A percentile compares a stretch with the other conserved stretches of the same genome.
Conservation (phyloP, 2,113 vertebrate species). For the Rhinolophus sinicus region DNA sequence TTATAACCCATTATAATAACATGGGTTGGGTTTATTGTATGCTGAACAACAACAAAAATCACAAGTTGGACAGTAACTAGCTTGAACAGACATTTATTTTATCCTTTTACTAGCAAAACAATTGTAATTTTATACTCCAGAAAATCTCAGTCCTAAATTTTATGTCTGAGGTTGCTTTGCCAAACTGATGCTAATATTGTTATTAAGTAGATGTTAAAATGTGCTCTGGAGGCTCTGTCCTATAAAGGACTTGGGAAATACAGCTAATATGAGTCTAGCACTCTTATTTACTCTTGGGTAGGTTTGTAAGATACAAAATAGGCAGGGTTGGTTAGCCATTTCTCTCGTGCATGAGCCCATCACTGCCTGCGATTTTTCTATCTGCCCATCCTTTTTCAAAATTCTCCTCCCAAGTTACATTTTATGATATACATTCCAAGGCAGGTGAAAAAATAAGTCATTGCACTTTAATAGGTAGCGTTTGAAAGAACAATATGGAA, state of each 20-base stretch:
- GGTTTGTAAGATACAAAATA: neutral
- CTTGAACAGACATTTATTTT: slow-evolving; percentile 85
- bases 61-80: slow-evolving; percentile 82
- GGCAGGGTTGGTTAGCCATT: slow-evolving; percentile 43
- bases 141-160: slow-evolving; percentile 83
- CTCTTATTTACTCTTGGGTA: neutral
- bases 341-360: neutral
- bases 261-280: slow-evolving; percentile 62
- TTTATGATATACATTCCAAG: neutral
- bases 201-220: slow-evolving; percentile 80
- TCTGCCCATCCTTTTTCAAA: neutral
- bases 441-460: neutral
- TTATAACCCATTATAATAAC: slow-evolving; percentile 83
- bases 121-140: slow-evolving; percentile 83
- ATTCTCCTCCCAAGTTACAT: neutral
- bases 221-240: slow-evolving; percentile 70
- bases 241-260: slow-evolving; percentile 69
- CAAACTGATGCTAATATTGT: slow-evolving; percentile 80
- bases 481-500: neutral
- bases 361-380: neutral
- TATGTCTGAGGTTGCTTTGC: slow-evolving; percentile 77
- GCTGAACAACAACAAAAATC: slow-evolving; percentile 80
- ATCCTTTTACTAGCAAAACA: slow-evolving; percentile 84
- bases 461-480: neutral
- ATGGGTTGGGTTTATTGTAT: slow-evolving; percentile 81